Percentiles rank a stretch among this genome's conserved stretches.
Conservation (phyloP, 2,113 vertebrate genomes). For the Typhlomys cinereus region DNA sequence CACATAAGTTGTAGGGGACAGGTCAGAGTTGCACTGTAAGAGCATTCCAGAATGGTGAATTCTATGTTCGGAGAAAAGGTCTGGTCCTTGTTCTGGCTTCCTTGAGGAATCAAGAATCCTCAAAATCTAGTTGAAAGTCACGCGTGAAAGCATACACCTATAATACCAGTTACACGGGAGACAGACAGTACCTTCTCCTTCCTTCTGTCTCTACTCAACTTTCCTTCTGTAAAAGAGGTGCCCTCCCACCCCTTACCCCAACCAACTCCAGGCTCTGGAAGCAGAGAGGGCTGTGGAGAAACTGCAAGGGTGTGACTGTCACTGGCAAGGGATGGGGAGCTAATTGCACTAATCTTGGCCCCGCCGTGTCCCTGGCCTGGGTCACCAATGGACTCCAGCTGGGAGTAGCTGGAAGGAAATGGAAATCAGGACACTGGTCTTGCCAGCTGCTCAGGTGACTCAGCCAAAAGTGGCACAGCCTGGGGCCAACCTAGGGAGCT, state of each 20-base stretch:
- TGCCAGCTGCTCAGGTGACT: neutral
- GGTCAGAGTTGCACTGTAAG: neutral
- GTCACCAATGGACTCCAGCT: neutral
- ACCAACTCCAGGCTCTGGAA: neutral
- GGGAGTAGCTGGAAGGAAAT: neutral
- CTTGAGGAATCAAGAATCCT: neutral
- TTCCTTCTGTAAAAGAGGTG: neutral
- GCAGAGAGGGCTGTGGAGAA: neutral
- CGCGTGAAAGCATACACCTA: neutral
- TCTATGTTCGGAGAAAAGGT: neutral
- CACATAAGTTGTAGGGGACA: too few species aligned
- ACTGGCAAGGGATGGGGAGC: constrained; percentile 33
- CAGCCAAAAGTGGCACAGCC: neutral
- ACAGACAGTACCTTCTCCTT: neutral
- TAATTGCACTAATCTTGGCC: constrained; percentile 43
- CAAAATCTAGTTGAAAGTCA: neutral
- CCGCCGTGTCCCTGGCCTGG: neutral
- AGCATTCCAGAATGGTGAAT: neutral
- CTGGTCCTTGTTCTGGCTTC: neutral
- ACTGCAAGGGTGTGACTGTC: constrained; percentile 33
- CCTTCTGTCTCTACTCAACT: neutral
- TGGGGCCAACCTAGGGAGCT: neutral
- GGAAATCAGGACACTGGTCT: neutral
- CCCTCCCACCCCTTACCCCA: neutral
- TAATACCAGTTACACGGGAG: neutral